These are phyloP conservation scores for Catharus fuscescens DNA, from an alignment of 2,113 vertebrate genomes.

Conservation along the genomic window DNA sequence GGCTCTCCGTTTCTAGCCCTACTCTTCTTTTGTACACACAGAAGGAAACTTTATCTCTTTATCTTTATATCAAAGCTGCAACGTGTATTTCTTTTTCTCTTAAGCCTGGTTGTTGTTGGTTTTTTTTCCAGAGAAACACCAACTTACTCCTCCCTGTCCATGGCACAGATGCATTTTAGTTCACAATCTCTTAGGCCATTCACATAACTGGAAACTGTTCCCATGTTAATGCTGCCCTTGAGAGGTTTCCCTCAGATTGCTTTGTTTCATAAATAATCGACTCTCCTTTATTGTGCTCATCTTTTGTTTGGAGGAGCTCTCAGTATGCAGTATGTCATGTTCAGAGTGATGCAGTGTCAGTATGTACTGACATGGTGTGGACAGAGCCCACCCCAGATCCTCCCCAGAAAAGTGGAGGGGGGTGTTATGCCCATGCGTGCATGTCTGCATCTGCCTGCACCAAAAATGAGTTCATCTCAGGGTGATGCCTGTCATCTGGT, in stretches of 20 bases:
- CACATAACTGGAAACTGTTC: background rate
- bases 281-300: background rate
- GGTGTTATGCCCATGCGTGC: background rate
- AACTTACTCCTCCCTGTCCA: background rate
- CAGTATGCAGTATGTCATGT: background rate
- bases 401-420: background rate
- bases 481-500: background rate
- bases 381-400: constrained; percentile 38
- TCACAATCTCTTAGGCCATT: background rate
- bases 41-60: background rate
- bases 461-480: constrained; percentile 29
- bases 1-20: background rate
- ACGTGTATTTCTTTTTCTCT: background rate
- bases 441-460: background rate
- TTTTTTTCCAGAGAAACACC: background rate
- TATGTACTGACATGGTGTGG: background rate
- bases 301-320: background rate
- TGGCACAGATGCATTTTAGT: background rate
- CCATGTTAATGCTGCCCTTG: background rate
- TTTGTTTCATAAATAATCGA: background rate
- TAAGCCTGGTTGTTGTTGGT: background rate
- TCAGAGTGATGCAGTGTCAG: background rate
- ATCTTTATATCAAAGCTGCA: background rate
- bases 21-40: background rate
- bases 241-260: background rate